phyloP scores from a whole-genome alignment of 2,113 vertebrate genomes.

The Speoplatyrhinus poulsoni region DNA sequence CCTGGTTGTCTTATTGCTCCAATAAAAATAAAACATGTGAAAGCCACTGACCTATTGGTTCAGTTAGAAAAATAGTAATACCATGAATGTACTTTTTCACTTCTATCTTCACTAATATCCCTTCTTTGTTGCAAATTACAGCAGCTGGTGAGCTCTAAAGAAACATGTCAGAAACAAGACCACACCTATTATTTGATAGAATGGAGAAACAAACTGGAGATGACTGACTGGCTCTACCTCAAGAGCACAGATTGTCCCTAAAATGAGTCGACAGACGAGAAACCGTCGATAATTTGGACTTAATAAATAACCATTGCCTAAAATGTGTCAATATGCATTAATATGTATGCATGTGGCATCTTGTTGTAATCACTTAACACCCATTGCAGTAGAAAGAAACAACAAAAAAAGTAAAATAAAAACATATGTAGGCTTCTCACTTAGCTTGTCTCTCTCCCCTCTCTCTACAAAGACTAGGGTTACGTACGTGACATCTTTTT shows the following conservation, averaged over 20 bases:
- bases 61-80: constrained; percentile 31
- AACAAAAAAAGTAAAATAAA: neutral
- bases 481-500: constrained; percentile 91
- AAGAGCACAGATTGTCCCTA: too few relatives aligned
- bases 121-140: constrained; percentile 18
- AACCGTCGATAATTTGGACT: neutral
- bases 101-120: neutral
- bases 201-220: too few relatives aligned
- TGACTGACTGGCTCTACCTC: too few relatives aligned
- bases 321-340: neutral
- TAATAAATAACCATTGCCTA: neutral
- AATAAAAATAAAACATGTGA: constrained; percentile 23
- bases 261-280: too few relatives aligned
- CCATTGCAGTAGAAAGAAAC: neutral
- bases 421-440: constrained; percentile 1
- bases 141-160: constrained; percentile 12
- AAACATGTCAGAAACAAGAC: neutral
- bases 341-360: neutral
- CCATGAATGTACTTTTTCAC: constrained; percentile 5
- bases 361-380: neutral
- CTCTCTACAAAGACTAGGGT: constrained; percentile 20
- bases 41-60: neutral
- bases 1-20: constrained; percentile 2
- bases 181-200: too few relatives aligned
- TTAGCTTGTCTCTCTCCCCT: constrained; percentile 11